Base-by-base conservation (phyloP, 2,888 invertebrate species). In the Heteromurus nitidus region DNA sequence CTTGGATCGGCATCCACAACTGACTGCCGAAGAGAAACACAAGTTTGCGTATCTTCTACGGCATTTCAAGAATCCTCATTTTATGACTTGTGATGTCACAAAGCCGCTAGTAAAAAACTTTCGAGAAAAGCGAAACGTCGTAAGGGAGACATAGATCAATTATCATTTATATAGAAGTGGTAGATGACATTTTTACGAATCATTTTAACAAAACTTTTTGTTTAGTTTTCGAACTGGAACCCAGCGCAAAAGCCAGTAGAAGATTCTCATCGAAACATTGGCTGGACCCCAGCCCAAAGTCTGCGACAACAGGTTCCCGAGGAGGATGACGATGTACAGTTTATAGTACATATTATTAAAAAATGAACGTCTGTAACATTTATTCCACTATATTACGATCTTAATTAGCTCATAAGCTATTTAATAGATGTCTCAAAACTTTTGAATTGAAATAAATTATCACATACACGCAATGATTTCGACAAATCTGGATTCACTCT, bases 221-320 rank as follows among this genome's bases (percentile, higher is more conserved):
- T 80, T 73, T 80, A 80, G 73, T 73, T 80, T 72, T 73, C 80
- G 18, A 80, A 53, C 44, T 80, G 80, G 72, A 73, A 80, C 36
- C 53, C 72, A 42, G 30, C 44, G 31, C 64, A 79, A 70, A 64
- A 42, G 22, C 70, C 69, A 55, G 53, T 69, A 60, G 69, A 47
- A 2, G 68, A 64, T 24, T 67, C 30, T 42, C 69, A 69, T 13
- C 77, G 55, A 24, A 50, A 30, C 62, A 18, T 77, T 18, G 64
- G 28, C 65, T 70, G 70, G 79, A 55, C 24, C 55, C 9, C 65
- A 1, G 22, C 20, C 70, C 70, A 79, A 16, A 30, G 16, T 62
- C 70, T 22, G 22, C 79, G 70, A 30, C 70, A 70, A 18, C 36
- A 20, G 22, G 62, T 68, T n/a, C 20, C 50, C 16, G 70, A 28